These are phyloP conservation scores for Calephelis perditalis DNA, from an alignment of 2,888 invertebrate species.

Conservation along the genomic window DNA sequence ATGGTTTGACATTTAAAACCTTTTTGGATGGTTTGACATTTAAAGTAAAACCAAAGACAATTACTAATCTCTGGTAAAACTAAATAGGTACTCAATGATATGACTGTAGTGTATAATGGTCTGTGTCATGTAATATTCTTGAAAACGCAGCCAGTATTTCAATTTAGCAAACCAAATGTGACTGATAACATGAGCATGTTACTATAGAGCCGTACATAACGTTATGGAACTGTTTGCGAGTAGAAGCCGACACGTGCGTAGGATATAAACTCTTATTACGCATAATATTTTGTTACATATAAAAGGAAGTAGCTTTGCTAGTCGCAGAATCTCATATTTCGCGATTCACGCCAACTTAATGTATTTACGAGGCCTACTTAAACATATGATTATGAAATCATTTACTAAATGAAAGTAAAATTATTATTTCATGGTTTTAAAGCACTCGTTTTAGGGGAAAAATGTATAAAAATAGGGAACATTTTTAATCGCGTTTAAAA, in stretches of 20 bases:
- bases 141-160: neutral
- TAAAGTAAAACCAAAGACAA: no score
- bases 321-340: conserved; percentile 27
- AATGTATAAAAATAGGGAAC: no score
- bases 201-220: conserved; percentile 9
- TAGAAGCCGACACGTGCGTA: conserved; percentile 18
- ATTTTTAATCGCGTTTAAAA: no score
- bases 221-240: conserved; percentile 15
- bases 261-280: conserved; percentile 26
- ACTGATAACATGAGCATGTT: conserved; percentile 6
- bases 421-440: no score
- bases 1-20: no score
- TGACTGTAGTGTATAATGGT: no score
- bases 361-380: neutral
- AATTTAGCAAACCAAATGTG: neutral
- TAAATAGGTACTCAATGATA: no score
- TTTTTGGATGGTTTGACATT: no score
- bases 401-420: neutral
- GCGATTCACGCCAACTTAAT: conserved; percentile 25
- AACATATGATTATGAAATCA: neutral
- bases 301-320: conserved; percentile 23
- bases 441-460: no score
- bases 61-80: no score
- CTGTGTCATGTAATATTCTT: no score
- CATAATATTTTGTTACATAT: conserved; percentile 22